Percentiles rank a stretch among this genome's conserved stretches.
phyloP scores from a whole-genome alignment of 2,797 vertebrate species.

The Gorsachius magnificus region DNA sequence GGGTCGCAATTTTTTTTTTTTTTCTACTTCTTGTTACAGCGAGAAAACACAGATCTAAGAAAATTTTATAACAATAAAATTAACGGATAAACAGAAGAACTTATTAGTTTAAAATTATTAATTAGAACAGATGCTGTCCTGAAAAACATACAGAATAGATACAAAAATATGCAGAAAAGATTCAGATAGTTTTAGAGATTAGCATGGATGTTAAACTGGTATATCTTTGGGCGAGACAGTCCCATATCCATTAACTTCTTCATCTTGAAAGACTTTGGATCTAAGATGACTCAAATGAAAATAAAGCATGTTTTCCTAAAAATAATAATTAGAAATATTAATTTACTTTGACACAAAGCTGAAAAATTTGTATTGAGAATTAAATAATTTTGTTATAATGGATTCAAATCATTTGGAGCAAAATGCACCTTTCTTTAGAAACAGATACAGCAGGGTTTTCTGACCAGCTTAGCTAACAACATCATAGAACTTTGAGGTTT shows the following conservation, averaged over 20 bases:
- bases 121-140: not conserved
- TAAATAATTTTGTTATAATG: not conserved
- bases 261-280: not conserved
- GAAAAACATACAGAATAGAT: not conserved
- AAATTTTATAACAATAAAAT: not conserved
- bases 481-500: not conserved
- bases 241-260: not conserved
- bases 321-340: not conserved
- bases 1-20: not conserved
- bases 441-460: not conserved
- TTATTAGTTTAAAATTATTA: not conserved
- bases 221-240: not conserved
- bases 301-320: rapidly evolving
- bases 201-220: not conserved
- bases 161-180: not conserved
- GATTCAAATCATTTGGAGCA: not conserved
- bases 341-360: not conserved
- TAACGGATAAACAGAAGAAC: not conserved
- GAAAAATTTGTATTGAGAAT: not conserved
- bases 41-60: not conserved
- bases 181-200: not conserved
- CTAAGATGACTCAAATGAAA: not conserved
- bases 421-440: not conserved
- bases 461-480: not conserved
- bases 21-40: not conserved